Evolutionary conservation across 2,888 invertebrate genomes (phyloP).

Genomic region (Poecilus cupreus): DNA sequence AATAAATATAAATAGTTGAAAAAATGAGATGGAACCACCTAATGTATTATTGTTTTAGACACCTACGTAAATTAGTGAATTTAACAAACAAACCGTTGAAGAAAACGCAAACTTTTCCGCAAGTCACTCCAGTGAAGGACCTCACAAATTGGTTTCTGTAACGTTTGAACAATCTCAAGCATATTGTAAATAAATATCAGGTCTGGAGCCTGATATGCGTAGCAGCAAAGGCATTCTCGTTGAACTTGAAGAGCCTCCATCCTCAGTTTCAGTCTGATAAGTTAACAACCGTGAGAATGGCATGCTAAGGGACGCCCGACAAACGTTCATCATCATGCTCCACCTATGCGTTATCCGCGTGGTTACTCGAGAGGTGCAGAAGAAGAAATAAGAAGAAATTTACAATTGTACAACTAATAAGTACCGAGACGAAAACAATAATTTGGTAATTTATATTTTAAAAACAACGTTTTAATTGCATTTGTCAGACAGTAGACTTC

Average conservation of each 20-base stretch:
- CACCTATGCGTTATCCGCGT: not conserved
- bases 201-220: not conserved
- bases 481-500: not conserved
- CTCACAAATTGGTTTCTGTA: conserved; percentile 19
- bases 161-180: conserved; percentile 13
- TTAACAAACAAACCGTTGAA: not conserved
- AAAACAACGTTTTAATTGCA: conserved; percentile 34
- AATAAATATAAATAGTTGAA: no score
- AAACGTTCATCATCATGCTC: not conserved
- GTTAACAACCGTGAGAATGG: conserved; percentile 38
- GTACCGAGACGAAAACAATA: conserved; percentile 5
- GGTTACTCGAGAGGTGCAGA: not conserved
- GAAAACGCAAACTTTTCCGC: not conserved
- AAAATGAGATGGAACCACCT: no score
- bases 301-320: conserved; percentile 23
- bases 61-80: no score
- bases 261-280: conserved; percentile 17
- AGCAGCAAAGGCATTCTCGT: not conserved
- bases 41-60: no score
- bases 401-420: not conserved
- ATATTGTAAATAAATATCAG: conserved; percentile 23
- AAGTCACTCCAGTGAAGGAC: not conserved
- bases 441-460: conserved; percentile 5
- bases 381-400: not conserved
- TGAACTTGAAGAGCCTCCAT: conserved; percentile 7